Conservation (phyloP, 2,797 vertebrate genomes). For the Sitta carolinensis region DNA sequence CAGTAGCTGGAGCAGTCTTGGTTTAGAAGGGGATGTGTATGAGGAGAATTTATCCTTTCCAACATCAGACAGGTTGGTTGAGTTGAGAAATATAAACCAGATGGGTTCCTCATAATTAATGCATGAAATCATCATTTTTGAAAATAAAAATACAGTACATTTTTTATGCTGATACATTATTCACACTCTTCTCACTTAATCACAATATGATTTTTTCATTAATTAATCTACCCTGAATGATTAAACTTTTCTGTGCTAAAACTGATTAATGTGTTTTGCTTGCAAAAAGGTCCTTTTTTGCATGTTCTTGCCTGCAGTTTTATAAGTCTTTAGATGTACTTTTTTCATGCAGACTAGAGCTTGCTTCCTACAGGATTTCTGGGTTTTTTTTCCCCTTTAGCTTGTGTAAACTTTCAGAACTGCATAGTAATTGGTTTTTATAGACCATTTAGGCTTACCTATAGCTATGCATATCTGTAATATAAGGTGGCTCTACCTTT, state of each 20-base stretch:
- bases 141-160: slow-evolving; percentile 62
- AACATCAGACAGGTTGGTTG: slow-evolving; percentile 97
- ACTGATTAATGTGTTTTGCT: slow-evolving; percentile 61
- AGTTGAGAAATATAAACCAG: slow-evolving; percentile 72
- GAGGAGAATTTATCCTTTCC: slow-evolving; percentile 98
- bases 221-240: slow-evolving; percentile 67
- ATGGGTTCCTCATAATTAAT: slow-evolving; percentile 77
- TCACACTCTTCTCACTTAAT: slow-evolving; percentile 58
- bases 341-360: slow-evolving; percentile 65
- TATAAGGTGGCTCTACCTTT: not conserved
- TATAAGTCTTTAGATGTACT: slow-evolving; percentile 51
- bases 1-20: slow-evolving; percentile 99
- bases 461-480: not conserved
- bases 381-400: not conserved
- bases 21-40: slow-evolving; percentile 96
- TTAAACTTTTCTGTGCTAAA: slow-evolving; percentile 65
- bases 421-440: not conserved
- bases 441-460: not conserved
- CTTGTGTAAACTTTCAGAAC: slow-evolving; percentile 3
- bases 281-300: slow-evolving; percentile 58
- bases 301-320: slow-evolving; percentile 73
- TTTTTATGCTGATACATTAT: slow-evolving; percentile 55
- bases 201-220: slow-evolving; percentile 68
- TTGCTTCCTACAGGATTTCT: slow-evolving; percentile 80
- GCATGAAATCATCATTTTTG: slow-evolving; percentile 80